Evolutionary conservation across 2,113 vertebrate genomes (phyloP).

Genomic region (Onychostoma macrolepis): DNA sequence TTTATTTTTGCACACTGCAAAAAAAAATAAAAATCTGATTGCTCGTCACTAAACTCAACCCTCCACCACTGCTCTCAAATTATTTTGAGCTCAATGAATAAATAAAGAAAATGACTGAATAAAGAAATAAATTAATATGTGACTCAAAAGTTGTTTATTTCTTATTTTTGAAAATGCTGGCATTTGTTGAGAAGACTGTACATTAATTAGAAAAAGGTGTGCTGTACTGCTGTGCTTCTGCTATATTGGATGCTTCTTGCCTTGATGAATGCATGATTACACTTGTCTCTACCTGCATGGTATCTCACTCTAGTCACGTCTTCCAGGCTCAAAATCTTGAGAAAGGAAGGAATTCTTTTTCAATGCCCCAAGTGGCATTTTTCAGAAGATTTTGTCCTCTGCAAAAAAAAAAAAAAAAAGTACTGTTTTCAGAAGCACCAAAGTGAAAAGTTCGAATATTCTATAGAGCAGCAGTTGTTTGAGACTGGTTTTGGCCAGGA

Average conservation of each 20-base stretch:
- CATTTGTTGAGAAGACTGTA: slow-evolving; percentile 2
- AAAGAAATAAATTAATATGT: too few species aligned
- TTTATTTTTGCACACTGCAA: not conserved
- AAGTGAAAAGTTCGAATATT: not conserved
- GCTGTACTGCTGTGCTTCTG: not conserved
- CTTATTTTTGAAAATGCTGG: not conserved
- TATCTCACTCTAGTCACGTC: slow-evolving; percentile 22
- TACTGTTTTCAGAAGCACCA: not conserved
- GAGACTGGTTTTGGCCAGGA: not conserved
- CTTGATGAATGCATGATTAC: slow-evolving; percentile 20
- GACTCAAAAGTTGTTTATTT: not conserved
- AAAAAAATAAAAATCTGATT: not conserved
- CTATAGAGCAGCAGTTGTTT: not conserved
- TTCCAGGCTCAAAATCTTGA: not conserved
- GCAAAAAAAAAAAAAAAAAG: not conserved
- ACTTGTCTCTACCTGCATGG: slow-evolving; percentile 42
- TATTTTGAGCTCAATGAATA: too few species aligned
- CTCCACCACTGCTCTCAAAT: not conserved
- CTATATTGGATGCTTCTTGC: not conserved
- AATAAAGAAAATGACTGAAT: too few species aligned
- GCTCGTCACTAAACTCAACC: not conserved
- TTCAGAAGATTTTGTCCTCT: slow-evolving; percentile 8
- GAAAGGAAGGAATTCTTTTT: slow-evolving; percentile 10
- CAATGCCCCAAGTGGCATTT: not conserved
- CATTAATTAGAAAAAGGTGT: not conserved